These are phyloP conservation scores for Drosophila mauritiana DNA, from an alignment of 1,140 invertebrate species.

Conservation along the genomic window DNA sequence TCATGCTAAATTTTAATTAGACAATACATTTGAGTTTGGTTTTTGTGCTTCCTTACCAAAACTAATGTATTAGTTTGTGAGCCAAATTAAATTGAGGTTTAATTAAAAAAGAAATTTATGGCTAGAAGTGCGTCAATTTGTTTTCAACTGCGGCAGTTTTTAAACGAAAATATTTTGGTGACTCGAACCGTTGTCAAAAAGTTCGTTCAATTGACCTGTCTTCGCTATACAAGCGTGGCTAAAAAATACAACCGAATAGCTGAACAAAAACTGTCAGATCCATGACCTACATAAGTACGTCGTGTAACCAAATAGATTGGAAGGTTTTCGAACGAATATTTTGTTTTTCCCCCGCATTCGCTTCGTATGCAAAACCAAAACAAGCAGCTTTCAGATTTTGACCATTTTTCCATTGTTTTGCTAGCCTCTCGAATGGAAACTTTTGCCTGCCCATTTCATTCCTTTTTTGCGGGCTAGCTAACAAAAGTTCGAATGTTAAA, in stretches of 20 bases:
- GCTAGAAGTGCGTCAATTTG: conserved; percentile 7
- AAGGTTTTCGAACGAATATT: conserved; percentile 46
- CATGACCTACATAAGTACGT: conserved; percentile 47
- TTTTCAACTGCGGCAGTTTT: conserved; percentile 1
- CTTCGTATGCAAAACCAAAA: conserved; percentile 48
- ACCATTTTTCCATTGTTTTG: conserved; percentile 40
- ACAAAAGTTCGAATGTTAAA: conserved; percentile 55
- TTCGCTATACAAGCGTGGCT: conserved; percentile 24
- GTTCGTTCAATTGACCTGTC: conserved; percentile 40
- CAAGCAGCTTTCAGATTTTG: conserved; percentile 50
- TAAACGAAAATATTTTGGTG: conserved; percentile 14
- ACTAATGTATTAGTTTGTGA: background rate
- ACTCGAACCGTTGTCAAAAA: conserved; percentile 15
- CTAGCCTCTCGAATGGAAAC: conserved; percentile 13
- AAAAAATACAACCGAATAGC: conserved; percentile 25
- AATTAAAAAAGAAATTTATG: conserved; percentile 28
- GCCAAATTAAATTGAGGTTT: background rate
- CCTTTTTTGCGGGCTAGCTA: conserved; percentile 8
- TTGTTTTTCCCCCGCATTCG: conserved; percentile 15
- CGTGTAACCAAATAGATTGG: conserved; percentile 47
- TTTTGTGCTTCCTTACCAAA: background rate
- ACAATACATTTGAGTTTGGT: background rate
- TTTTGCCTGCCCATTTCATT: conserved; percentile 21
- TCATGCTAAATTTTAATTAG: background rate
- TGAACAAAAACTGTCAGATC: conserved; percentile 38